Base-by-base conservation (phyloP, 92 coral and sea anemone species). In the Paramuricea clavata region DNA sequence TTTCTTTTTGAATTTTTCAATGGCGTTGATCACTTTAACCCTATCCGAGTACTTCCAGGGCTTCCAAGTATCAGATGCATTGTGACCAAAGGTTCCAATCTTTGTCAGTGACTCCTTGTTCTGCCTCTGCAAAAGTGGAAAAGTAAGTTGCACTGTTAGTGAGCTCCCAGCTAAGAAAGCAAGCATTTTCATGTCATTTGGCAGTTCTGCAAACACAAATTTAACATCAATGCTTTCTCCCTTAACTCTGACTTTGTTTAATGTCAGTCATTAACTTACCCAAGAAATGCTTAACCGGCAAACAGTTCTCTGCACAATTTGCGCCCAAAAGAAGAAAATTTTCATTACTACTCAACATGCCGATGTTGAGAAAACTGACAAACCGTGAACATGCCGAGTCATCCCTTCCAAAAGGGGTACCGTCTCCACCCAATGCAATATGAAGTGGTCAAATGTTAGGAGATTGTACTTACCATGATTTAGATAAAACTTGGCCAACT, bases 281-380 rank as follows among this genome's bases (percentile, higher is more conserved):
- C n/a, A n/a, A n/a, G n/a, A n/a, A n/a, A n/a, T n/a, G n/a, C n/a
- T n/a, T n/a, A n/a, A n/a, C 35, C 64, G 92, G 92, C 23, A 77
- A n/a, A 44, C 81, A 61, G 69, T 78, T 78, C 56, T 89, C 92
- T 27, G 81, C 15, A 32, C 92, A 89, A 69, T 89, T 89, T 12
- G 92, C 92, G 0, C 92, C 89, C 76, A 89, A 89, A 27, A 83
- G 64, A 17, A 77, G 75, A 69, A 43, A 88, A 41, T 84, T 89
- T 32, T 82, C 80, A n/a, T 36, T 74, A 12, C 89, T 85, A 39
- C 89, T 85, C 31, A 85, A 85, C 49, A 76, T 85, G 27, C 79
- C 85, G 17, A 62, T 60, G 62, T 86, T 86, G 10, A 87, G 41
- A 50, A 87, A 64, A 69, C 81, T 68, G 47, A 80, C 90, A 8